Base-by-base conservation (phyloP, 2,888 invertebrate genomes). In the Phyllotreta striolata region DNA sequence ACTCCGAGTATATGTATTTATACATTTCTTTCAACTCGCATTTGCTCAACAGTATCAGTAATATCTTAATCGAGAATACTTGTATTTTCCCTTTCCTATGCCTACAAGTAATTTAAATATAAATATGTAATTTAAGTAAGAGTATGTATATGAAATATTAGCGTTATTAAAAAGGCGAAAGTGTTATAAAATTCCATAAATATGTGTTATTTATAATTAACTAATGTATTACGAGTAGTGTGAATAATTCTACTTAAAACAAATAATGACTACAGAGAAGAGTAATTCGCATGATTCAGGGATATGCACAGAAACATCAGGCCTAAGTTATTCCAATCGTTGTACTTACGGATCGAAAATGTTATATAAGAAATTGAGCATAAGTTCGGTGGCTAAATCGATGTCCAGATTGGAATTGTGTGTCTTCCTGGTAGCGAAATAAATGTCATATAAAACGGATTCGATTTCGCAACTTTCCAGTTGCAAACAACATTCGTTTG, bases 391-490 rank as follows among this genome's bases (percentile, higher is more conserved):
- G 14, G 86, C 84, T 66, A 86, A 77, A 76, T 89, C 88, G 34
- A 88, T 84, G 74, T 89, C 86, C 55, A 87, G 87, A 72, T 83
- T 83, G 52, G 84, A 85, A 61, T 86, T 78, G 47, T 86, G 86
- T 76, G 89, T 88, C 74, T 90, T 90, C 73, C 88, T 86, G 0
- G 89, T 87, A 13, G 89, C 90, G 82, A 89, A 90, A 77, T 88
- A 91, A 66, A 92, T 89, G 74, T 91, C 91, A 1, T 87, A 87
- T 5, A 93, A 81, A 10, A 92, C 86, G 49, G 88, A 88, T 76
- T 91, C 90, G 14, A 92, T 78, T 77, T 91, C 91, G 41, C 85
- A 85, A 37, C 87, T 85, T 75, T 89, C 89, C 43, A 92, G 79
- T 34, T 85, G 85, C 12, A 90, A 82, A 66, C 87, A 86, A 77